Percentiles rank a stretch among this genome's conserved stretches.
Evolutionary conservation across 2,888 invertebrate species (phyloP).

Genomic region (Leucozona laternaria): DNA sequence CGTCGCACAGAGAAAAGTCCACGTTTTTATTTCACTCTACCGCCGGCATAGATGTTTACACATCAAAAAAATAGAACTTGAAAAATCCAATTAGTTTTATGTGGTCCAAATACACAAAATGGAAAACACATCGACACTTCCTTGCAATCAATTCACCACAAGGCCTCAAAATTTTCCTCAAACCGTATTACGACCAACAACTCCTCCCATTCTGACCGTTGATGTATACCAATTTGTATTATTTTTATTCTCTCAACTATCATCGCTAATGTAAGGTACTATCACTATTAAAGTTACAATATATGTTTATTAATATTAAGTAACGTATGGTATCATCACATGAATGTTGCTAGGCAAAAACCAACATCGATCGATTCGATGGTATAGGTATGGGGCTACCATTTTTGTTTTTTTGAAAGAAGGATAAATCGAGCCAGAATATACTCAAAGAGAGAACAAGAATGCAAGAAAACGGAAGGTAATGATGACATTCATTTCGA

Average conservation of each 20-base stretch:
- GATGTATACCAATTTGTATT: constrained; percentile 29
- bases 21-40: too few species aligned
- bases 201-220: constrained; percentile 22
- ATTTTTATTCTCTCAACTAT: neutral
- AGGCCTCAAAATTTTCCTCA: neutral
- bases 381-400: constrained; percentile 16
- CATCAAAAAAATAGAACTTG: too few species aligned
- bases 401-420: constrained; percentile 1
- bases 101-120: neutral
- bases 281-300: constrained; percentile 1
- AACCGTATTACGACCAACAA: neutral
- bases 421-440: neutral
- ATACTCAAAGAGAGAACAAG: neutral
- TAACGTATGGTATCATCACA: constrained; percentile 32
- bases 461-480: constrained; percentile 75
- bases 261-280: neutral
- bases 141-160: constrained; percentile 22
- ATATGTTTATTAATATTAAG: neutral
- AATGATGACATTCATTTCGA: constrained; percentile 77
- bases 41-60: too few species aligned
- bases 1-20: too few species aligned
- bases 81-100: neutral
- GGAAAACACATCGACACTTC: neutral
- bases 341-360: constrained; percentile 49
- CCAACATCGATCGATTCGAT: constrained; percentile 43